Evolutionary conservation across 2,797 vertebrate species (phyloP).

Genomic region (Bradypus variegatus): DNA sequence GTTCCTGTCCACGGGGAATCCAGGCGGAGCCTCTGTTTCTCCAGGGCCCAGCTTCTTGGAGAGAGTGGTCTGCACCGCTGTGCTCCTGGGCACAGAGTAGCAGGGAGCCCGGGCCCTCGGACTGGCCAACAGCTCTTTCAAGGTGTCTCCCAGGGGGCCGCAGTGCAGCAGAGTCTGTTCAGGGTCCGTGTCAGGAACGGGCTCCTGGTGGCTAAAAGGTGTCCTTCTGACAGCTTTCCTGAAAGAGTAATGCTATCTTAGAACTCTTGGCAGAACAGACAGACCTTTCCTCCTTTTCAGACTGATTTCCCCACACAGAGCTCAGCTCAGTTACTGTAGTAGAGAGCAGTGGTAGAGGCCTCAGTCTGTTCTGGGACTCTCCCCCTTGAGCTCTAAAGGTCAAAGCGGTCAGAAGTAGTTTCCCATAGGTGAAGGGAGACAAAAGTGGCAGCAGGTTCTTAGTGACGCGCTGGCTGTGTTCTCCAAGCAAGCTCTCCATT

Average conservation of each 20-base stretch:
- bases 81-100: background rate
- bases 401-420: too few relatives aligned
- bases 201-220: conserved; percentile 43
- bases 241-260: conserved; percentile 27
- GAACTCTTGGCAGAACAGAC: background rate
- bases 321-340: background rate
- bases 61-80: background rate
- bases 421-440: too few relatives aligned
- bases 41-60: background rate
- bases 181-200: background rate
- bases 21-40: rapidly evolving
- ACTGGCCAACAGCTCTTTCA: too few relatives aligned
- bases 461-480: too few relatives aligned
- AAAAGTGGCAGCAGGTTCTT: background rate
- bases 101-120: too few relatives aligned
- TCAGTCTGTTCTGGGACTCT: rapidly evolving
- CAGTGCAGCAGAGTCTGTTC: background rate
- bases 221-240: conserved; percentile 75
- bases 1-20: background rate
- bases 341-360: background rate
- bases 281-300: too few relatives aligned
- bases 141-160: background rate
- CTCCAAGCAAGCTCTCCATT: rapidly evolving
- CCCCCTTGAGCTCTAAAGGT: background rate
- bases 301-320: rapidly evolving